Percentiles rank a stretch among this genome's conserved stretches.
Conservation (phyloP, 2,797 vertebrate species). For the Etheostoma nigrum region DNA sequence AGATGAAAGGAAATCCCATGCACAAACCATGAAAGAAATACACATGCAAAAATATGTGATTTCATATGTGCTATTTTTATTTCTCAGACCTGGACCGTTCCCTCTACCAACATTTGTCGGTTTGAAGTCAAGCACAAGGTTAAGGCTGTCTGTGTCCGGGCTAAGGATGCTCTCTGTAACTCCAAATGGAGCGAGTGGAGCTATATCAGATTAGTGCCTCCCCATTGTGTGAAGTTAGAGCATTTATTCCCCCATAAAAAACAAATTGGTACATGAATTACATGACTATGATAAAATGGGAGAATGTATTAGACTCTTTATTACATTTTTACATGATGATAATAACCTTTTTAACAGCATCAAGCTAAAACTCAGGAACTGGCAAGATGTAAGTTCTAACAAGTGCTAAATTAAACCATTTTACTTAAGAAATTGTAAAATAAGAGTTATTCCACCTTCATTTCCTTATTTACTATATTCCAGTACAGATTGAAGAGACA, state of each 20-base stretch:
- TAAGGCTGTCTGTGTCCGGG: conserved; percentile 75
- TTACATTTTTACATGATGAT: neutral
- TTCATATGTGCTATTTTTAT: neutral
- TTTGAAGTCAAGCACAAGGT: conserved; percentile 59
- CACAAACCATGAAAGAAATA: neutral
- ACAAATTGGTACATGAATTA: neutral
- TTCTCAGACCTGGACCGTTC: conserved; percentile 45
- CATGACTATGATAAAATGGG: neutral
- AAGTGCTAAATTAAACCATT: neutral
- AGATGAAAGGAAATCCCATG: conserved; percentile 1
- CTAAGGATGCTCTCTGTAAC: conserved; percentile 76
- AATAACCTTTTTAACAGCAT: neutral
- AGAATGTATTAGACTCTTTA: neutral
- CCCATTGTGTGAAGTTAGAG: neutral
- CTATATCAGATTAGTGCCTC: conserved; percentile 66
- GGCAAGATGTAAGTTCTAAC: neutral
- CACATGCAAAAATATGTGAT: too few relatives aligned
- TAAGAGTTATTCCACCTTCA: neutral
- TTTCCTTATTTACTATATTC: neutral
- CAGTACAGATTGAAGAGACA: conserved; percentile 43
- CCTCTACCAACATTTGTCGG: conserved; percentile 55
- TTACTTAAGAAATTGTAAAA: neutral
- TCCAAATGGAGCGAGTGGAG: conserved; percentile 86
- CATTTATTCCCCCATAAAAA: neutral
- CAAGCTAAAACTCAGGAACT: neutral